Conservation (phyloP, 2,888 invertebrate genomes). For the Stenodema calcarata region DNA sequence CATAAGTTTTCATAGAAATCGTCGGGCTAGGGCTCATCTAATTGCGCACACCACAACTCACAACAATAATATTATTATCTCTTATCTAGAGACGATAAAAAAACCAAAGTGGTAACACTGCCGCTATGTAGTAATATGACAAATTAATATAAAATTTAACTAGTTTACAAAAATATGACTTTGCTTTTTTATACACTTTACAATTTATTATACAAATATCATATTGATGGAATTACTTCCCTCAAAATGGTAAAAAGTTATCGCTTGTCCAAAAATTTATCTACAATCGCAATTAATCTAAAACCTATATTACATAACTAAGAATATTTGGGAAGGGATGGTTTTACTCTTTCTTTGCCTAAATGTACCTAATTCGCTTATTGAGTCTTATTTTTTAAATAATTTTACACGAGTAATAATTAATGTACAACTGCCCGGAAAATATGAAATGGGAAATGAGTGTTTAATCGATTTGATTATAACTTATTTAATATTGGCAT, state of each 20-base stretch:
- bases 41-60: not conserved
- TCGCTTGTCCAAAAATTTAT: not conserved
- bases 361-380: not conserved
- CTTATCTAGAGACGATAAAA: not conserved
- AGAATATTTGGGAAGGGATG: not conserved
- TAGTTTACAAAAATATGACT: conserved; percentile 46
- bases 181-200: conserved; percentile 14
- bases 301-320: not conserved
- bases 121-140: not conserved
- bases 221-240: not conserved
- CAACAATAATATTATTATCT: not conserved
- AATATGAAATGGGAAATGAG: too few relatives aligned
- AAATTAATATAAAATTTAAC: conserved; percentile 20
- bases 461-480: not conserved
- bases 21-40: not conserved
- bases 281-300: not conserved
- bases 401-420: too few relatives aligned
- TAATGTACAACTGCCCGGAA: too few relatives aligned
- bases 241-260: not conserved
- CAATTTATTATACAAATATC: not conserved
- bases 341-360: not conserved
- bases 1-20: not conserved
- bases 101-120: conserved; percentile 31
- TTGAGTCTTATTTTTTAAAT: not conserved
- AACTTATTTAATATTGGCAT: not conserved